A percentile compares a stretch with the other conserved stretches of the same genome.
These are phyloP conservation scores for Petrocephalus microphthalmus DNA, from an alignment of 2,113 vertebrate species.

Conservation along the genomic window DNA sequence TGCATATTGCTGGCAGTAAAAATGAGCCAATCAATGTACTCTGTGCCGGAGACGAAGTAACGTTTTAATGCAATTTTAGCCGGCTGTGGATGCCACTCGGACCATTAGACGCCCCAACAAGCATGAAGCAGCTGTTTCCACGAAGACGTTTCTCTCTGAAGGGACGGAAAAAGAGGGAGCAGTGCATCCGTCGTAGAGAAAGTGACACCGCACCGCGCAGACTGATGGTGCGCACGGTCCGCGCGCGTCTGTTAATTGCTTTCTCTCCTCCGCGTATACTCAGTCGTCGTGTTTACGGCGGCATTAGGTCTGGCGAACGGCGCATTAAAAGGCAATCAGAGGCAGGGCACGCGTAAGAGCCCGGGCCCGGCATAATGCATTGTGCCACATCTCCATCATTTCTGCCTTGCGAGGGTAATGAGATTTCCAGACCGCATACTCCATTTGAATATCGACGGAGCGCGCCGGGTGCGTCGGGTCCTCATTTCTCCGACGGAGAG, in stretches of 20 bases:
- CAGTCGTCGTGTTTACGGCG: background rate
- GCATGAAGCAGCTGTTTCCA: slow-evolving; percentile 10
- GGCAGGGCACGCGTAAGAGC: background rate
- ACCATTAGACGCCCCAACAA: background rate
- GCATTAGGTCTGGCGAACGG: background rate
- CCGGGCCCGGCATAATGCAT: background rate
- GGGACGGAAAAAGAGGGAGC: background rate
- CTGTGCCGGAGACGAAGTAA: background rate
- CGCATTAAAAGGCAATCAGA: background rate
- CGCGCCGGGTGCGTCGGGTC: background rate
- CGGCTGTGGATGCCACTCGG: background rate
- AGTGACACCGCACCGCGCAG: background rate
- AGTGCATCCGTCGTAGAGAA: background rate
- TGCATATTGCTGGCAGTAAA: background rate
- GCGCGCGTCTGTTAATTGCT: background rate
- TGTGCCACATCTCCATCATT: background rate
- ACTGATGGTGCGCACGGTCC: background rate
- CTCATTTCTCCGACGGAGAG: background rate
- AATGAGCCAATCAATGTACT: slow-evolving; percentile 6
- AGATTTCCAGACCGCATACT: background rate
- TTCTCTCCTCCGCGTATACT: background rate
- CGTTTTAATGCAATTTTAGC: slow-evolving; percentile 13
- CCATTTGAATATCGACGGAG: slow-evolving; percentile 1
- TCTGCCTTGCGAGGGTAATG: background rate
- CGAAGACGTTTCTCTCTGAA: background rate